Evolutionary conservation across 2,888 invertebrate genomes (phyloP).

Genomic region (Harpalus rufipes): DNA sequence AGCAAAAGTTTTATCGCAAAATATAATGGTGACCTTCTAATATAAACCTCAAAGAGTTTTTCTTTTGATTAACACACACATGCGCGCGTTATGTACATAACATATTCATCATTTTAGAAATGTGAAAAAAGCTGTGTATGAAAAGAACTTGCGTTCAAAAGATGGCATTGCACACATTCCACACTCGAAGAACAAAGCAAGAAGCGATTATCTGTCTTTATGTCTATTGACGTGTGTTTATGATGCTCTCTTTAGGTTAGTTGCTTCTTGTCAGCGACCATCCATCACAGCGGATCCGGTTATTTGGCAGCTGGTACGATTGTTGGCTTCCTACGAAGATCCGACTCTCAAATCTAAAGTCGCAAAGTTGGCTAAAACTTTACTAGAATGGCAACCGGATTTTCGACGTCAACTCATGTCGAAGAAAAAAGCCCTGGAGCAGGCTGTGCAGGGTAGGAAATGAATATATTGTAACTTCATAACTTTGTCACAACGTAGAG

Average conservation of each 20-base stretch:
- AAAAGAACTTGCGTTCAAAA: neutral
- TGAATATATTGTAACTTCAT: slow-evolving; percentile 57
- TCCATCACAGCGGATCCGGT: slow-evolving; percentile 88
- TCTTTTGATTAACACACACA: neutral
- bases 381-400: slow-evolving; percentile 83
- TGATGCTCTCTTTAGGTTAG: slow-evolving; percentile 73
- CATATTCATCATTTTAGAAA: neutral
- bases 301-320: slow-evolving; percentile 90
- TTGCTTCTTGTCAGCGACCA: slow-evolving; percentile 80
- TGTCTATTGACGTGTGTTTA: slow-evolving; percentile 43
- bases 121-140: neutral
- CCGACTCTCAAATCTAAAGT: slow-evolving; percentile 83
- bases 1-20: neutral
- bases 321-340: slow-evolving; percentile 82
- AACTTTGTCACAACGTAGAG: neutral
- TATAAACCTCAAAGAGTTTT: neutral
- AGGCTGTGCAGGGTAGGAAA: slow-evolving; percentile 87
- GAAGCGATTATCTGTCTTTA: slow-evolving; percentile 39
- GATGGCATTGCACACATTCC: neutral
- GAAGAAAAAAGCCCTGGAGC: slow-evolving; percentile 86
- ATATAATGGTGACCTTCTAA: neutral
- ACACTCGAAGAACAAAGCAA: slow-evolving; percentile 16
- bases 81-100: neutral
- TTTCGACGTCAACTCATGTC: slow-evolving; percentile 84
- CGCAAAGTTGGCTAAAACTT: slow-evolving; percentile 80